Evolutionary conservation across 92 coral and sea anemone species (phyloP), one percentile per base, ranked within the genome.

Genomic region (Virgularia gustaviana): DNA sequence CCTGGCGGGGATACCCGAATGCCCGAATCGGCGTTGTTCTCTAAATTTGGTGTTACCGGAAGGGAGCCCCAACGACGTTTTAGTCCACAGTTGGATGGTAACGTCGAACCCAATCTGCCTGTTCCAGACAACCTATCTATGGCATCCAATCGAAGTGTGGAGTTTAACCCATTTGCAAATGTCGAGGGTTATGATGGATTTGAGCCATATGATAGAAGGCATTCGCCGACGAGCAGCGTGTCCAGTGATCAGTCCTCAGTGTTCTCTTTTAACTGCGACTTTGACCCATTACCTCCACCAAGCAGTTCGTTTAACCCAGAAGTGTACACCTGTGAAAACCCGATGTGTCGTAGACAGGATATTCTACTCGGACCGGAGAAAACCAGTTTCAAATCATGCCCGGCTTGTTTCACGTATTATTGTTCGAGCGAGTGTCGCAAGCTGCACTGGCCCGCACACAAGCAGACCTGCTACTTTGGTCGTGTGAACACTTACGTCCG

Each of bases 381-480:
- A 66, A 88, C 98, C 52, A 78, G 88, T 29, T 92, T 83, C 68
- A 92, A 90, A 5, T 92, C 98, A 4, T 92, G 98, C 30, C 98
- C 98, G 0, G 87, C 98, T 23, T 92, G 98, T 63, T 92, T 80
- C 52, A 92, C 98, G 1, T 89, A 89, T 66, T 92, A 92, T 78
- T 92, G 98, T 71, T 61, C 88, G 4, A 71, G 96, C 15, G 88
- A 82, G 44, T 92, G 98, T 61, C 84, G 98, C 15, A 87, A 90
- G 47, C 84, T 91, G 11, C 90, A 92, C 79, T 92, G 98, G 98
- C 84, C 90, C 15, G 91, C 88, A 16, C 98, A 92, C 83, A 92
- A 92, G 77, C 90, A 92, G 71, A 71, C 78, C 49, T 92, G 98
- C 77, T 86, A 83, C 83, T 92, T 88, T 66, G 98, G 98, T 39